phyloP scores from a whole-genome alignment of 2,797 vertebrate species.

The Gambelia wislizenii region DNA sequence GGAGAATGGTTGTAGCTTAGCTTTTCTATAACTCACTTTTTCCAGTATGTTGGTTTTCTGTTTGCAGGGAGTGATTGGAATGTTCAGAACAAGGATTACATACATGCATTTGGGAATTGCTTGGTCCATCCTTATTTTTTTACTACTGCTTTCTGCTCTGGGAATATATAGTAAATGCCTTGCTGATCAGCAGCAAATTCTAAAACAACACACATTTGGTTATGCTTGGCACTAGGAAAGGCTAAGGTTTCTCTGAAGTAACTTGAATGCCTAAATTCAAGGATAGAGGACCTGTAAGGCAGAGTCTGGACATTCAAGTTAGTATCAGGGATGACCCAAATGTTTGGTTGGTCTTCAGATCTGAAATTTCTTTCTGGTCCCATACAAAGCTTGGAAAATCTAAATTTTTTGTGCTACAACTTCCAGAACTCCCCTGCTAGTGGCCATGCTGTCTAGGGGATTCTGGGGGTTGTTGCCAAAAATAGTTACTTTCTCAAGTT shows the following conservation, averaged over 20 bases:
- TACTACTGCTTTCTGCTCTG: background rate
- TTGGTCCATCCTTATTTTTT: background rate
- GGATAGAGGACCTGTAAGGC: background rate
- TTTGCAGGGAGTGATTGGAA: background rate
- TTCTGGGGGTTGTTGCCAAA: no score
- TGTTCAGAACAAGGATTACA: background rate
- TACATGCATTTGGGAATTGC: background rate
- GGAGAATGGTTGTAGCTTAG: background rate
- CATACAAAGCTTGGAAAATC: no score
- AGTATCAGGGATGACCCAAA: background rate
- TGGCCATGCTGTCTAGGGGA: no score
- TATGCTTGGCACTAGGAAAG: slow-evolving; percentile 55
- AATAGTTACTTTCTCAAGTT: no score
- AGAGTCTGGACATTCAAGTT: accelerated
- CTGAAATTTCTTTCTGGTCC: slow-evolving; percentile 62
- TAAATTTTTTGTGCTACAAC: no score
- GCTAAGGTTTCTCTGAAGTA: slow-evolving; percentile 30
- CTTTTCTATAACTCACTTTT: background rate
- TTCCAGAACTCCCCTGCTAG: no score
- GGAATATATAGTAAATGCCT: slow-evolving; percentile 45
- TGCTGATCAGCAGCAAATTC: slow-evolving; percentile 61
- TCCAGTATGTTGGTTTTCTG: background rate
- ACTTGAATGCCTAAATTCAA: slow-evolving; percentile 53
- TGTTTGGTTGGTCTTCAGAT: slow-evolving; percentile 39
- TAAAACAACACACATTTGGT: slow-evolving; percentile 64